Percentiles rank a stretch among this genome's conserved stretches.
These are phyloP conservation scores for Phoeniculus purpureus DNA, from an alignment of 2,797 vertebrate species.

Conservation along the genomic window DNA sequence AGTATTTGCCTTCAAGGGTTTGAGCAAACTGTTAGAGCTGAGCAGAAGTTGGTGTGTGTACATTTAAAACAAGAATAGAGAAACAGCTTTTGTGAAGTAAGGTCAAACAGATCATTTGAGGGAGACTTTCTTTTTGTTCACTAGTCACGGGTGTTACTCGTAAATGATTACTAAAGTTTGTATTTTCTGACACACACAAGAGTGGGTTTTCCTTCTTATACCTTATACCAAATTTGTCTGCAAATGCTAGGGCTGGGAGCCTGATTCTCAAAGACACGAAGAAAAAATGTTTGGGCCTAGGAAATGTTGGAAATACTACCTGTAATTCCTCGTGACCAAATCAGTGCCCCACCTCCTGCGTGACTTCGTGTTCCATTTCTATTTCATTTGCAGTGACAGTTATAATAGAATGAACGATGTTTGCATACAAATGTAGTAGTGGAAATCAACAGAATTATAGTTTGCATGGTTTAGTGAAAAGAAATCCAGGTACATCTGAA, in stretches of 20 bases:
- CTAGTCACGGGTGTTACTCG: neutral
- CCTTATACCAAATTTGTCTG: neutral
- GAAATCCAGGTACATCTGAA: neutral
- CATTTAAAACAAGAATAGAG: neutral
- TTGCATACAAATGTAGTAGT: neutral
- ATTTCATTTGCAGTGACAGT: neutral
- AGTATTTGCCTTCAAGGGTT: neutral
- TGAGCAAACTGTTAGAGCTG: neutral
- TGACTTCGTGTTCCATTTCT: neutral
- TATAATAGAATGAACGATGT: neutral
- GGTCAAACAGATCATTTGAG: neutral
- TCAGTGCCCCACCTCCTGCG: neutral
- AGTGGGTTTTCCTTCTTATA: neutral
- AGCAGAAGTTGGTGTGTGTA: neutral
- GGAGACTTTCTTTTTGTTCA: neutral
- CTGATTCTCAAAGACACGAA: neutral
- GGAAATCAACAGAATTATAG: neutral
- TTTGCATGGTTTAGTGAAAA: neutral
- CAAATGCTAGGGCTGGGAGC: neutral
- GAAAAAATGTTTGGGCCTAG: neutral
- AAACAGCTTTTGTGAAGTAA: neutral
- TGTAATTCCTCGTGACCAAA: neutral
- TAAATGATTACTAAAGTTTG: neutral
- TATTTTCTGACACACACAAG: neutral
- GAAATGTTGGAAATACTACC: neutral